Percentiles rank a stretch among this genome's conserved stretches.
phyloP scores from a whole-genome alignment of 1,140 invertebrate species.

The Penaeus vannamei region DNA sequence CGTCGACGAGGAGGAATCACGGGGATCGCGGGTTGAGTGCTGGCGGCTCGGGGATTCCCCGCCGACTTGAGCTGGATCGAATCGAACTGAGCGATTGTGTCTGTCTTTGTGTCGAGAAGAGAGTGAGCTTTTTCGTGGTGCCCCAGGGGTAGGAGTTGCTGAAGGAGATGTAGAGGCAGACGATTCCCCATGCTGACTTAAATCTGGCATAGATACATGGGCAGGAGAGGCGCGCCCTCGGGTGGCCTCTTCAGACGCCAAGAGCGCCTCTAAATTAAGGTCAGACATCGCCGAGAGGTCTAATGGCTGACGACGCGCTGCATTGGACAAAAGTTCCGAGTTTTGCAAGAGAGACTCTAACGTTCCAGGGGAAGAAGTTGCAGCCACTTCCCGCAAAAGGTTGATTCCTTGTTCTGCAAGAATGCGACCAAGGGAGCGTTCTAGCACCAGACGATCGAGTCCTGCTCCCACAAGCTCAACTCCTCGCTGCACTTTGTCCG shows the following conservation, averaged over 20 bases:
- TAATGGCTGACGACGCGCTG: constrained; percentile 75
- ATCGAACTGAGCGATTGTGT: constrained; percentile 68
- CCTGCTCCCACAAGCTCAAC: constrained; percentile 59
- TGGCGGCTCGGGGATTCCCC: constrained; percentile 36
- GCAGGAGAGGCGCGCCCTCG: constrained; percentile 59
- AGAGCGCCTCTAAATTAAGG: constrained; percentile 72
- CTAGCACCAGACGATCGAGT: constrained; percentile 76
- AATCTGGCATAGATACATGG: constrained; percentile 79
- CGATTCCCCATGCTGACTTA: constrained; percentile 71
- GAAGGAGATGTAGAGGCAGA: constrained; percentile 67
- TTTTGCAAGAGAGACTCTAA: constrained; percentile 74
- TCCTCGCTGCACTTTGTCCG: constrained; percentile 68
- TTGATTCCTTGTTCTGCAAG: constrained; percentile 72
- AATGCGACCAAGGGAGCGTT: constrained; percentile 77
- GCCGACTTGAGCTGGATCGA: constrained; percentile 68
- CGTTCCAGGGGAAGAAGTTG: constrained; percentile 56
- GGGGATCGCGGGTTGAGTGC: constrained; percentile 19
- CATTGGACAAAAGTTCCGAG: constrained; percentile 59
- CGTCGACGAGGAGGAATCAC: constrained; percentile 59
- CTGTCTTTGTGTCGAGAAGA: constrained; percentile 64
- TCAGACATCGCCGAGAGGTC: constrained; percentile 74
- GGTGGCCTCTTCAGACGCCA: constrained; percentile 64
- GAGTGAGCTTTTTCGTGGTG: constrained; percentile 61
- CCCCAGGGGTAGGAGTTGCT: constrained; percentile 49
- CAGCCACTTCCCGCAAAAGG: constrained; percentile 67